Percentiles rank a stretch among this genome's conserved stretches.
Conservation (phyloP, 1,140 invertebrate genomes). For the Rhagoletis pomonella region DNA sequence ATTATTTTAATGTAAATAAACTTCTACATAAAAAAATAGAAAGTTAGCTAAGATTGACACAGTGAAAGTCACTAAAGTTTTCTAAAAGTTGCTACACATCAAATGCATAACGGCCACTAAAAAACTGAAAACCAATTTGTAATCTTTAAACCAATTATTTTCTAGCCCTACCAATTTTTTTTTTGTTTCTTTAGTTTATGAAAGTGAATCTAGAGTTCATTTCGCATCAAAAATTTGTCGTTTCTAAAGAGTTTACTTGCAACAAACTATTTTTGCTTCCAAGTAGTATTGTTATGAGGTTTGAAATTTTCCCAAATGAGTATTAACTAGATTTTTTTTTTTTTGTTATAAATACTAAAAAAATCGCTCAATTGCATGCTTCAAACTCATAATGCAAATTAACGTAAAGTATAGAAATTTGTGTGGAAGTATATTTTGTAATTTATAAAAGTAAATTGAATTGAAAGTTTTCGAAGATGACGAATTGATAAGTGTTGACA, state of each 20-base stretch:
- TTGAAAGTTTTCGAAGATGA: background rate
- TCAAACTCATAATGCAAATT: conserved; percentile 42
- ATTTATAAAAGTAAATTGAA: background rate
- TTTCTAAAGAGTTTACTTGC: background rate
- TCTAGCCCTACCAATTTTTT: too few species aligned
- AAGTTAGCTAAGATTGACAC: background rate
- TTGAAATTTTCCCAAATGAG: background rate
- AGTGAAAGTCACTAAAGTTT: background rate
- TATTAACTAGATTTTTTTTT: background rate
- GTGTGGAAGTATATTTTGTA: conserved; percentile 10
- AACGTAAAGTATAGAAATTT: background rate
- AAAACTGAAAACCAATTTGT: background rate
- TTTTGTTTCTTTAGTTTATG: too few species aligned
- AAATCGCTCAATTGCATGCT: background rate
- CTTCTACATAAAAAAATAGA: background rate
- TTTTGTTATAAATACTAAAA: background rate
- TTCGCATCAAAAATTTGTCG: too few species aligned
- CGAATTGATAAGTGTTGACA: background rate
- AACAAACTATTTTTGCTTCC: background rate
- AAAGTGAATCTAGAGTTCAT: too few species aligned
- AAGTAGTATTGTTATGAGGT: background rate
- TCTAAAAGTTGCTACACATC: background rate
- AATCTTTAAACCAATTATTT: background rate
- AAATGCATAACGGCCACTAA: conserved; percentile 2
- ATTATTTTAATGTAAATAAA: background rate